Evolutionary conservation across 2,113 vertebrate species (phyloP), one percentile per base, ranked within the genome.

Genomic region (Pica pica): DNA sequence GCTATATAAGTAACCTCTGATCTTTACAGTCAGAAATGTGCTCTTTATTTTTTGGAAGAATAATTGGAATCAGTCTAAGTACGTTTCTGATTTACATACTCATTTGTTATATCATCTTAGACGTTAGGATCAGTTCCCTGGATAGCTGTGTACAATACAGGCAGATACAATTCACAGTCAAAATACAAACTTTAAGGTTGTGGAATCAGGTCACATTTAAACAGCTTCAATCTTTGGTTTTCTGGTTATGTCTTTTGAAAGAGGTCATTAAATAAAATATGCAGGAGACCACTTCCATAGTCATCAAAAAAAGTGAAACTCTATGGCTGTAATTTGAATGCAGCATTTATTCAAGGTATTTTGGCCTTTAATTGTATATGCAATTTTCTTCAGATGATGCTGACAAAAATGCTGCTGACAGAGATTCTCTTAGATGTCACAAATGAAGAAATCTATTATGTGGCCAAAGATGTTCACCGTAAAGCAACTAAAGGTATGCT

Each of bases 341-440:
- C 20, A 81, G 20, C 16, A 16, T 92, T 95, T 91, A 35, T 68
- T 87, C 33, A 44, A 44, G n/a, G 57, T 33, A 4, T 23, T 85
- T 95, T 88, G 16, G 9, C n/a, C 28, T 87, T 82, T 69, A 67
- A 80, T 73, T 68, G 7, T 55, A 7, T 23, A 8, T 93, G 56
- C 87, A 22, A 61, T 80, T 56, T 93, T 94, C 26, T 57, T 89
- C 95, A 99, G 99, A 99, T 99, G 98, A 89, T 99, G 84, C 95
- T 99, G 97, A 99, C 99, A 85, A 99, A 99, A 98, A 99, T 98
- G 73, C 98, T 99, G 88, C 98, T 99, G 94, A 99, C 99, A 37
- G 99, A 99, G 97, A 99, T 99, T 97, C 98, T 99, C 47, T 98
- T 99, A 16, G 99, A 99, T 97, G 99, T 99, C 80, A 99, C 99